phyloP scores from a whole-genome alignment of 2,113 vertebrate species.

The Vicugna pacos region DNA sequence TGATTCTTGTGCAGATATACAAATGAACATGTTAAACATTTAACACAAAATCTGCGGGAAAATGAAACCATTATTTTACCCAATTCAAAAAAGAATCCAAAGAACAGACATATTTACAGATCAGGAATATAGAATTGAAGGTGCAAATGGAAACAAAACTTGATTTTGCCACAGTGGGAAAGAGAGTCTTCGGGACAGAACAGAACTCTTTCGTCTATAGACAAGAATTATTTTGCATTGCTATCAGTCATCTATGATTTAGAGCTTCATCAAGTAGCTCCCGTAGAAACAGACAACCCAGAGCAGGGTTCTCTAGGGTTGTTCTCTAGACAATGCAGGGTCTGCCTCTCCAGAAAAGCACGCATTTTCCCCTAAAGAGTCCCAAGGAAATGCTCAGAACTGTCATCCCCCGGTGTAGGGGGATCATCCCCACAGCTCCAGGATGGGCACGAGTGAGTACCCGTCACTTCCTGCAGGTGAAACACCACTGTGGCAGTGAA shows the following conservation, averaged over 20 bases:
- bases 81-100: neutral
- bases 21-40: conserved; percentile 7
- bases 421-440: neutral
- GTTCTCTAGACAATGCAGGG: no score
- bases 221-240: neutral
- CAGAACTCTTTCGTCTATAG: neutral
- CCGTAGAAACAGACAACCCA: neutral
- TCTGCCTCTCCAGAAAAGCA: neutral
- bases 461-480: no score
- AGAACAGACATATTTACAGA: neutral
- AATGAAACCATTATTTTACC: neutral
- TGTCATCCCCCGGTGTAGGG: neutral
- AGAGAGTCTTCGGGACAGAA: neutral
- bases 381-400: neutral
- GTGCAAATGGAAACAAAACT: neutral
- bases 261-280: neutral
- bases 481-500: no score
- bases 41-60: neutral
- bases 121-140: neutral
- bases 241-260: neutral
- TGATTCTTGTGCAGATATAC: neutral
- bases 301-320: neutral
- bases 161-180: neutral
- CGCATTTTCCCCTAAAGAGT: neutral
- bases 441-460: neutral